Base-by-base conservation (phyloP, 1,140 invertebrate genomes). In the Cylas formicarius region DNA sequence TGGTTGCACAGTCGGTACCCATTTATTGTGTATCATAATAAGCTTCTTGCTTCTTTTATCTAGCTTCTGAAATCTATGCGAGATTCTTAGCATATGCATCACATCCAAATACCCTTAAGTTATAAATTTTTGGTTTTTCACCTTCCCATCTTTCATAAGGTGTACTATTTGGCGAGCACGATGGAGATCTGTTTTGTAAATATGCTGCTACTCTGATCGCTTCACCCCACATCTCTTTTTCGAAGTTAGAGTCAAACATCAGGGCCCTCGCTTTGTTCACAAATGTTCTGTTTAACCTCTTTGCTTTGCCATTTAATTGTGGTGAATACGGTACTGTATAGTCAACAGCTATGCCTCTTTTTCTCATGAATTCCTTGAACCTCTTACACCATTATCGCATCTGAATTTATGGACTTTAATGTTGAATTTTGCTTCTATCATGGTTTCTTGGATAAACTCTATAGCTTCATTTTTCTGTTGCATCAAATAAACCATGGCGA, bases 251-350 rank as follows among this genome's bases (percentile, higher is more conserved):
- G 3, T 58, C 51, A 22, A 53, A 39, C 10, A 70, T 29, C 36
- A 69, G 33, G 4, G 57, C 49, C 53, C 66, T 49, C 6, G 61
- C 58, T 41, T 49, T 56, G 4, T 66, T 53, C 2, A 57, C 27
- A 0, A 69, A 19, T 0, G 59, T 67, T 37, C 65, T 14, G 29
- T 69, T 69, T 7, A 58, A 41, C 19, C 68, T 44, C 47, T 70
- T 65, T 0, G 62, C 53, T 21, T 54, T 43, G 26, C 65, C 67
- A 55, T 71, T 71, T 37, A 58, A 40, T 42, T 67, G 48, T 37
- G 69, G 61, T 14, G 55, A 48, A 39, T 65, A 57, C 11, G 55
- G 51, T 7, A 55, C 35, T 10, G 55, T 58, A 28, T 50, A 42
- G 23, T 47, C 29, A 10, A 35, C 13, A 9, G 17, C 18, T 13